Conservation (phyloP, 2,797 vertebrate species). For the Hafferia zeledoni region DNA sequence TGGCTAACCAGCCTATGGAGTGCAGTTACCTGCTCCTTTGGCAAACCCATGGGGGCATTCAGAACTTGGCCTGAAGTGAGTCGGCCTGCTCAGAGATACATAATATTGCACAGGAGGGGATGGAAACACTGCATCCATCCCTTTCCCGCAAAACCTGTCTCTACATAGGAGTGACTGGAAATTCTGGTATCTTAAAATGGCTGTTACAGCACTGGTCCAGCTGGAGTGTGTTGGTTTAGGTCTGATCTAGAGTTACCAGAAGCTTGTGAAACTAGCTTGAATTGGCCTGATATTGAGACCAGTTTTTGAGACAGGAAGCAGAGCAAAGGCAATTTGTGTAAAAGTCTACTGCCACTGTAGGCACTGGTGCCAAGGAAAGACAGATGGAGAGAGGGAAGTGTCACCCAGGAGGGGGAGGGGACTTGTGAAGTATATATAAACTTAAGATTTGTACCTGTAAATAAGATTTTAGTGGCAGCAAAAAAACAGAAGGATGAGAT, state of each 20-base stretch:
- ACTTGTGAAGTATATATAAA: background rate
- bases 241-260: background rate
- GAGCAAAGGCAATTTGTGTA: background rate
- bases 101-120: background rate
- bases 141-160: background rate
- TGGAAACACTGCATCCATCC: accelerated
- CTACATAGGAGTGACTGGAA: background rate
- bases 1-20: accelerated
- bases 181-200: background rate
- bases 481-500: background rate
- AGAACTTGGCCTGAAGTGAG: background rate
- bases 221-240: background rate
- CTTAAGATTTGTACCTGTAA: background rate
- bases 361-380: background rate
- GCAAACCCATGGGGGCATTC: accelerated
- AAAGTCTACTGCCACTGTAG: background rate
- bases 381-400: background rate
- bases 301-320: background rate
- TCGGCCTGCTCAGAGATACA: background rate
- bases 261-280: background rate
- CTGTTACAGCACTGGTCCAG: background rate
- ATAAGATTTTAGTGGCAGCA: background rate
- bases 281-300: background rate
- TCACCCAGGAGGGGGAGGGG: background rate
- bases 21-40: accelerated